Evolutionary conservation across 2,113 vertebrate species (phyloP).

Genomic region (Fulica atra): DNA sequence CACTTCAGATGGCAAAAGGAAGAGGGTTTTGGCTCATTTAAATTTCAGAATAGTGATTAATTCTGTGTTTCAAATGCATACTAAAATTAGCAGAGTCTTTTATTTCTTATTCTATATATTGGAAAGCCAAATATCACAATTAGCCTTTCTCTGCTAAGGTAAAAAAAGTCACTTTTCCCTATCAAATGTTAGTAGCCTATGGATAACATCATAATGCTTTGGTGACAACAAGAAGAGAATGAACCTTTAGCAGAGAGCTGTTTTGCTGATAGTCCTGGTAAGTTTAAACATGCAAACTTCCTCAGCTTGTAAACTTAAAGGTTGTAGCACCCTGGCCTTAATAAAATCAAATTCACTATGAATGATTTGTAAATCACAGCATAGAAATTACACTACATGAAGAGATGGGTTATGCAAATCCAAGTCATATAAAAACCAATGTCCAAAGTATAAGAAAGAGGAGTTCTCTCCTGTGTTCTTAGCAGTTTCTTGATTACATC

Average conservation of each 20-base stretch:
- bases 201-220: neutral
- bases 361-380: neutral
- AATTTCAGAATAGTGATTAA: neutral
- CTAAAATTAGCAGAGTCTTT: neutral
- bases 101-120: neutral
- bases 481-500: neutral
- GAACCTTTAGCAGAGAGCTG: neutral
- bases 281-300: neutral
- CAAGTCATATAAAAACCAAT: neutral
- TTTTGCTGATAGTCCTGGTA: neutral
- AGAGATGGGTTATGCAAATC: neutral
- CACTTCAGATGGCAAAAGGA: neutral
- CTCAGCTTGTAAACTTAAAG: neutral
- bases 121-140: neutral
- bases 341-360: neutral
- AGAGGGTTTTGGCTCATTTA: neutral
- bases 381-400: neutral
- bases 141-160: neutral
- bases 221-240: neutral
- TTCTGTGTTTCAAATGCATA: neutral
- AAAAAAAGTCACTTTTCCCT: neutral
- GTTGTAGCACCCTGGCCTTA: neutral
- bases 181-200: neutral
- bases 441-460: neutral
- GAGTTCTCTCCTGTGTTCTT: neutral